Conservation (phyloP, 2,888 invertebrate genomes). For the Heliconius ethilla region DNA sequence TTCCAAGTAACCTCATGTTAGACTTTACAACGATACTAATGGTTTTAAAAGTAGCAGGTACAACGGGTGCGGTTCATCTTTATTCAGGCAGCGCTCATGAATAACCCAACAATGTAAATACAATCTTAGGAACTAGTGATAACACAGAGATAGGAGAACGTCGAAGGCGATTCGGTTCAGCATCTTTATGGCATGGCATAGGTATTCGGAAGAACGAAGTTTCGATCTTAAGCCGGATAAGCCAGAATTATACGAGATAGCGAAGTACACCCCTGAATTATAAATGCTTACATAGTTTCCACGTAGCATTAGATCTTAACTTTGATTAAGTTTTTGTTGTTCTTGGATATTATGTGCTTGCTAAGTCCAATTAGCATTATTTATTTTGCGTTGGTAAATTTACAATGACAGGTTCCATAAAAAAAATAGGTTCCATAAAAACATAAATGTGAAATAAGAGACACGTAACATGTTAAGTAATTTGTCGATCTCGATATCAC, state of each 20-base stretch:
- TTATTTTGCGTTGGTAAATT: background rate
- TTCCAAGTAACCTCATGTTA: constrained; percentile 11
- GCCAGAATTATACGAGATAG: constrained; percentile 63
- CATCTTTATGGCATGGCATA: constrained; percentile 62
- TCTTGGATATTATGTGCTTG: background rate
- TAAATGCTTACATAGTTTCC: constrained; percentile 37
- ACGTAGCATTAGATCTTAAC: constrained; percentile 11
- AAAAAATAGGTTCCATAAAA: background rate
- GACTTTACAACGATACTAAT: constrained; percentile 50
- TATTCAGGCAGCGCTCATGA: constrained; percentile 75
- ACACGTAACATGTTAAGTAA: no score
- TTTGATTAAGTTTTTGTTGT: constrained; percentile 17
- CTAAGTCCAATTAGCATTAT: background rate
- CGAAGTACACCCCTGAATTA: constrained; percentile 49
- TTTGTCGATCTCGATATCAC: no score
- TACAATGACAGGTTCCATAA: no score
- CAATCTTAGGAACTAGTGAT: constrained; percentile 68
- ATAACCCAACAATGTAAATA: constrained; percentile 74
- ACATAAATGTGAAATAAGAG: background rate
- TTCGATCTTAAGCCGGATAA: constrained; percentile 62
- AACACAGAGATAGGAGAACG: constrained; percentile 55
- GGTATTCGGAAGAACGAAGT: constrained; percentile 50
- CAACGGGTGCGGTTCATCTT: constrained; percentile 69
- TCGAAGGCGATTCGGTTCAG: constrained; percentile 61
- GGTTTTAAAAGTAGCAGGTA: constrained; percentile 57